Evolutionary conservation across 2,113 vertebrate genomes (phyloP).

Genomic region (Ptilonorhynchus violaceus): DNA sequence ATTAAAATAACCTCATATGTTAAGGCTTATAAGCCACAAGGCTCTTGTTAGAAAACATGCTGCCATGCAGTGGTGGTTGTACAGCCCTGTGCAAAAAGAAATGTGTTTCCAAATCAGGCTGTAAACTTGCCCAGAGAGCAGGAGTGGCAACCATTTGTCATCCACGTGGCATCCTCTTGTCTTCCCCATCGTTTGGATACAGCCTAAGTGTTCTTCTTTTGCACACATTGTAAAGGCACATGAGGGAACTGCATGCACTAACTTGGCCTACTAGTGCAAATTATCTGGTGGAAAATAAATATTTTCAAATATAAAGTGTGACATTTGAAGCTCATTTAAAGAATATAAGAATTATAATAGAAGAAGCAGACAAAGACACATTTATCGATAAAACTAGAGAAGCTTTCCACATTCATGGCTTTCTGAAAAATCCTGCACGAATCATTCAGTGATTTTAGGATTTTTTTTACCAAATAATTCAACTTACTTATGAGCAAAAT

Average conservation of each 20-base stretch:
- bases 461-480: not conserved
- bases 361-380: not conserved
- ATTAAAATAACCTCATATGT: constrained; percentile 28
- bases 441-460: not conserved
- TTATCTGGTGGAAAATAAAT: not conserved
- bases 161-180: not conserved
- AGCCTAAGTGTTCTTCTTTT: not conserved
- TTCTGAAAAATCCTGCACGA: not conserved
- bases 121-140: not conserved
- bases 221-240: not conserved
- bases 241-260: not conserved
- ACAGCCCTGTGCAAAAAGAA: not conserved
- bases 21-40: not conserved
- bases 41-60: not conserved
- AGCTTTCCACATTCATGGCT: not conserved
- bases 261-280: not conserved
- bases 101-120: not conserved
- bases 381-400: not conserved
- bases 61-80: not conserved
- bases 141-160: not conserved
- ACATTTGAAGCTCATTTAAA: not conserved
- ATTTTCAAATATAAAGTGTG: not conserved
- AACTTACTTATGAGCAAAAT: not conserved
- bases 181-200: not conserved
- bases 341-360: not conserved